Conservation (phyloP, 1,140 invertebrate species). For the Drosophila nannoptera region DNA sequence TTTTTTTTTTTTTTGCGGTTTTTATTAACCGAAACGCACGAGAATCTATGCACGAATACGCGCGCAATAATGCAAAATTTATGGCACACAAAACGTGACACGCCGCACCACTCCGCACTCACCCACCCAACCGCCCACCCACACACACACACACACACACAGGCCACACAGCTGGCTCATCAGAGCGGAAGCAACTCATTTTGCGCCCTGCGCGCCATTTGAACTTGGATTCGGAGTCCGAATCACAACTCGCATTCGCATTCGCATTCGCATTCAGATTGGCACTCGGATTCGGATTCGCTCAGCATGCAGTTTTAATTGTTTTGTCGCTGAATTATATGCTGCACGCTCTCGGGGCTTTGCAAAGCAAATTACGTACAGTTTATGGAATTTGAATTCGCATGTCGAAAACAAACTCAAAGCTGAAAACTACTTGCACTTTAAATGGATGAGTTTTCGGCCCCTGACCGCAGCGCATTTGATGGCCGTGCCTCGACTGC, state of each 20-base stretch:
- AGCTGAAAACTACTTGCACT: conserved; percentile 22
- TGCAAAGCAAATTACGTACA: conserved; percentile 30
- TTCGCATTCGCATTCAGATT: conserved; percentile 12
- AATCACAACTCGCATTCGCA: not conserved
- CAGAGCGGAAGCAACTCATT: conserved; percentile 60
- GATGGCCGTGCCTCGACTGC: not conserved
- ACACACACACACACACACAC: not conserved
- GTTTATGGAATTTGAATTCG: conserved; percentile 70
- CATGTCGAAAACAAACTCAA: conserved; percentile 7
- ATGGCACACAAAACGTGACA: conserved; percentile 69
- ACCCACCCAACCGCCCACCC: not conserved
- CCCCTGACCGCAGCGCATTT: conserved; percentile 29
- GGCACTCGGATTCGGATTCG: conserved; percentile 18
- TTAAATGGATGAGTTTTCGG: conserved; percentile 33
- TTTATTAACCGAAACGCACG: conserved; percentile 74
- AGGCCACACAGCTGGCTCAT: not conserved
- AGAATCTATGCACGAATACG: conserved; percentile 70
- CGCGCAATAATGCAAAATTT: conserved; percentile 71
- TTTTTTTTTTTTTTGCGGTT: conserved; percentile 39
- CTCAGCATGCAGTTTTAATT: conserved; percentile 71
- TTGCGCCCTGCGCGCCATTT: conserved; percentile 13
- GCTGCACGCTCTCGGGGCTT: conserved; percentile 13
- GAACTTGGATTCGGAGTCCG: conserved; percentile 7
- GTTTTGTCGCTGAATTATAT: conserved; percentile 66
- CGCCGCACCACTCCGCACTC: conserved; percentile 31